Evolutionary conservation across 2,113 vertebrate genomes (phyloP).

Genomic region (Anarhynchus alexandrinus): DNA sequence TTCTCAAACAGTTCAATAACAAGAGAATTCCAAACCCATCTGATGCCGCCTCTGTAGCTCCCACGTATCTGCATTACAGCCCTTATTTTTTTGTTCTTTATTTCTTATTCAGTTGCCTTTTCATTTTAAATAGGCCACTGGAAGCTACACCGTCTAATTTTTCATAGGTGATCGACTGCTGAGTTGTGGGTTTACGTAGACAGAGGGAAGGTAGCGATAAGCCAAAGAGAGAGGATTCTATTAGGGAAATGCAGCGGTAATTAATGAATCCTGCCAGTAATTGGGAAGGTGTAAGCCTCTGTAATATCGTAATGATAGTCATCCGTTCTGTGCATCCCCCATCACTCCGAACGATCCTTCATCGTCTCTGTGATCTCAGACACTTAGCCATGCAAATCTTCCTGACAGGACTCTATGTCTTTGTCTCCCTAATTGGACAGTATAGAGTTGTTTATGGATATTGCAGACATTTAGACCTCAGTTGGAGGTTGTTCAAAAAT

Average conservation of each 20-base stretch:
- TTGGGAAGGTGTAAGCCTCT: conserved; percentile 91
- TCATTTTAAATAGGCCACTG: conserved; percentile 73
- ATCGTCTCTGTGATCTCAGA: conserved; percentile 88
- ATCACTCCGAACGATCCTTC: conserved; percentile 82
- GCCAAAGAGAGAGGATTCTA: conserved; percentile 72
- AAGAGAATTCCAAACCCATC: conserved; percentile 9
- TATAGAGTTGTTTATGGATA: conserved; percentile 99
- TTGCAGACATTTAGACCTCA: conserved; percentile 95
- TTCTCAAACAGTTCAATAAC: conserved; percentile 5
- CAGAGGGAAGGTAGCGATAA: conserved; percentile 83
- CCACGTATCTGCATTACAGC: neutral
- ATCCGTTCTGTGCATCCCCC: conserved; percentile 87
- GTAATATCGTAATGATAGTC: conserved; percentile 95
- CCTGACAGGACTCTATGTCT: conserved; percentile 94
- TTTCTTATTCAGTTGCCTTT: conserved; percentile 51
- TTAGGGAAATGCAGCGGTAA: conserved; percentile 85
- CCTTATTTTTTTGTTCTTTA: neutral
- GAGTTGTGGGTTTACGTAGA: conserved; percentile 75
- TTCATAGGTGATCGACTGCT: conserved; percentile 79
- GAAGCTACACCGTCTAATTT: conserved; percentile 67
- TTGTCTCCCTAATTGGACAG: conserved; percentile 99
- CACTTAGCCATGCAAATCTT: conserved; percentile 98
- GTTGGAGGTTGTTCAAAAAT: conserved; percentile 96
- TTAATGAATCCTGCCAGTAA: conserved; percentile 99
- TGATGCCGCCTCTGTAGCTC: neutral